Evolutionary conservation across 2,113 vertebrate genomes (phyloP).

Genomic region (Gracilinanus agilis): DNA sequence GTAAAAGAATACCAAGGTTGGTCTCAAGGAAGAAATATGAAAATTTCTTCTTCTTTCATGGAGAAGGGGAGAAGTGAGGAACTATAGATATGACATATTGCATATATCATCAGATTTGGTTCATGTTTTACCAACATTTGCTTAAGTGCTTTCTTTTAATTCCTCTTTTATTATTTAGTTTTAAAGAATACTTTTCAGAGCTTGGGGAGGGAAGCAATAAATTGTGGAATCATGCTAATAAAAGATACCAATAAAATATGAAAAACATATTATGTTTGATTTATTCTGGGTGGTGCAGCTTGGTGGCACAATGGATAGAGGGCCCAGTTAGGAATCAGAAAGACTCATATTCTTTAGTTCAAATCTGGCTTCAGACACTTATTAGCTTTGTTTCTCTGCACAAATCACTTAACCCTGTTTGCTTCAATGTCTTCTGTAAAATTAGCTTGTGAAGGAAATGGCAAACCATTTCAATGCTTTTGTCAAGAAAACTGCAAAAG

Average conservation of each 20-base stretch:
- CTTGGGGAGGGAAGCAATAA: neutral
- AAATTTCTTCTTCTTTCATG: neutral
- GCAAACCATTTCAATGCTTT: no score
- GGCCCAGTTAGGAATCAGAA: no score
- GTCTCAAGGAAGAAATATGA: neutral
- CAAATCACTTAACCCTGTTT: no score
- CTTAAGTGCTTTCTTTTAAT: neutral
- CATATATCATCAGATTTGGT: neutral
- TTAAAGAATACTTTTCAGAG: neutral
- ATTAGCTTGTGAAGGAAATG: no score
- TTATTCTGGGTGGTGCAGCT: neutral
- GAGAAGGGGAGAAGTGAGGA: neutral
- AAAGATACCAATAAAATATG: neutral
- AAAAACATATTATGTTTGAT: neutral
- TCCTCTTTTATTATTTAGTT: neutral
- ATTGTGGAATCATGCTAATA: neutral
- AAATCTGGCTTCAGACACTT: no score
- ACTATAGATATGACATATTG: neutral
- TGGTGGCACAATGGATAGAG: no score
- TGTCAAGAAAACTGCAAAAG: no score
- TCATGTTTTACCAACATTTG: neutral
- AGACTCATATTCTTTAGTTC: no score
- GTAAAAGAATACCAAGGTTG: neutral
- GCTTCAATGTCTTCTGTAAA: no score
- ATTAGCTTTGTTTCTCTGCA: no score